Evolutionary conservation across 2,113 vertebrate species (phyloP).

Genomic region (Cavia porcellus): DNA sequence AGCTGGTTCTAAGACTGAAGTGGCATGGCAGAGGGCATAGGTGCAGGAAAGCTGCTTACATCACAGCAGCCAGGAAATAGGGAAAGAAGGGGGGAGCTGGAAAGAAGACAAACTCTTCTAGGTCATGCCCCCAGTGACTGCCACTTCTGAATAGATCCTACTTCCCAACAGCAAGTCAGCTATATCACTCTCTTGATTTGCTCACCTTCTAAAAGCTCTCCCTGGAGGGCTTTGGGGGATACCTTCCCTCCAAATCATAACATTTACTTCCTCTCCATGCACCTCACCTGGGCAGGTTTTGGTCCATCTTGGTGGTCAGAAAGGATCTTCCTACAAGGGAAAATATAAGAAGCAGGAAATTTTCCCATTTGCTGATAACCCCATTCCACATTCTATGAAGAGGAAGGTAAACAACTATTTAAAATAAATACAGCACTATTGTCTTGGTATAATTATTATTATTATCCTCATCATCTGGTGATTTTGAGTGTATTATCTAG

Average conservation of each 20-base stretch:
- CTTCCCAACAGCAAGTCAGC: neutral
- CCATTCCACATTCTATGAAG: slow-evolving; percentile 51
- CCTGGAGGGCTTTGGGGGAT: neutral
- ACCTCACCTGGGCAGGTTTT: neutral
- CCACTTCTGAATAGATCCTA: neutral
- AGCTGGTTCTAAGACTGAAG: neutral
- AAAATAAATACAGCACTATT: slow-evolving; percentile 47
- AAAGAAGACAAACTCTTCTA: neutral
- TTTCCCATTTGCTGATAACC: slow-evolving; percentile 59
- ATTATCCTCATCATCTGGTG: slow-evolving; percentile 39
- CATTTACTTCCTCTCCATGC: neutral
- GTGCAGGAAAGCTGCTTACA: neutral
- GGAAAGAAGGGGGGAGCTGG: neutral
- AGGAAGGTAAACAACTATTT: slow-evolving; percentile 65
- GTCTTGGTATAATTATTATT: slow-evolving; percentile 54
- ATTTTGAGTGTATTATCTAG: slow-evolving; percentile 48
- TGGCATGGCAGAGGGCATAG: neutral
- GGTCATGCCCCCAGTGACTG: neutral
- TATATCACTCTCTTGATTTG: neutral
- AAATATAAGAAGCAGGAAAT: neutral
- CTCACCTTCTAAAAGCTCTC: neutral
- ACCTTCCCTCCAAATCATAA: neutral
- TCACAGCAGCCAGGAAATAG: neutral
- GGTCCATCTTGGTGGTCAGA: neutral
- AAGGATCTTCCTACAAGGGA: neutral